Conservation (phyloP, 2,888 invertebrate species). For the Hemaris fuciformis region DNA sequence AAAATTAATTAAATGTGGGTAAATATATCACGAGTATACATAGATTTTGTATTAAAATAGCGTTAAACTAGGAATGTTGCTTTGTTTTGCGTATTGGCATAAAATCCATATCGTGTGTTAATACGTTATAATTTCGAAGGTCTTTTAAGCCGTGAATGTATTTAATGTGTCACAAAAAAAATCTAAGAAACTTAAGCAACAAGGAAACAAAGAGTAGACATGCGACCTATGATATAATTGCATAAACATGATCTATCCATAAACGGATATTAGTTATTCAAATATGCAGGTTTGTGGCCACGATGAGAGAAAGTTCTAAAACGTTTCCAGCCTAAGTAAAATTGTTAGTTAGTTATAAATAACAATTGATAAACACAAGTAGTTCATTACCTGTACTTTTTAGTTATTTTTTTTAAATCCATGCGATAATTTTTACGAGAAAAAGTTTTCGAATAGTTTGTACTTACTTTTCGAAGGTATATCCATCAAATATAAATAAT, state of each 20-base stretch:
- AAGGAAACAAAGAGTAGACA: not conserved
- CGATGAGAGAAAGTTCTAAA: slow-evolving; percentile 19
- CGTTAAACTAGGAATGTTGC: not conserved
- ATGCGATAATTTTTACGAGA: not conserved
- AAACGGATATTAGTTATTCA: slow-evolving; percentile 38
- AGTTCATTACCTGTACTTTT: not conserved
- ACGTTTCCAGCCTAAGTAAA: slow-evolving; percentile 8
- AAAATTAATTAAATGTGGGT: not conserved
- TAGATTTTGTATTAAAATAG: not conserved
- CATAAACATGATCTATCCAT: slow-evolving; percentile 28
- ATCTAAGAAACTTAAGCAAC: not conserved
- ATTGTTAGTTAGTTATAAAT: not conserved
- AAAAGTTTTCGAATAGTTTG: not conserved
- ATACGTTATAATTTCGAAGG: not conserved
- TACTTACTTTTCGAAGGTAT: not conserved
- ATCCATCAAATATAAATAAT: not conserved
- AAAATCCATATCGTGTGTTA: not conserved
- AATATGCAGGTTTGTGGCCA: slow-evolving; percentile 24
- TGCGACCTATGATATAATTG: slow-evolving; percentile 4
- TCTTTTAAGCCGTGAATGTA: not conserved
- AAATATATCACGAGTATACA: not conserved
- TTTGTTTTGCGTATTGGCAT: not conserved
- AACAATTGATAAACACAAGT: not conserved
- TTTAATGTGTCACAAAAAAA: not conserved
- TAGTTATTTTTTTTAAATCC: not conserved